Conservation (phyloP, 2,797 vertebrate genomes). For the Pogonophryne albipinna region DNA sequence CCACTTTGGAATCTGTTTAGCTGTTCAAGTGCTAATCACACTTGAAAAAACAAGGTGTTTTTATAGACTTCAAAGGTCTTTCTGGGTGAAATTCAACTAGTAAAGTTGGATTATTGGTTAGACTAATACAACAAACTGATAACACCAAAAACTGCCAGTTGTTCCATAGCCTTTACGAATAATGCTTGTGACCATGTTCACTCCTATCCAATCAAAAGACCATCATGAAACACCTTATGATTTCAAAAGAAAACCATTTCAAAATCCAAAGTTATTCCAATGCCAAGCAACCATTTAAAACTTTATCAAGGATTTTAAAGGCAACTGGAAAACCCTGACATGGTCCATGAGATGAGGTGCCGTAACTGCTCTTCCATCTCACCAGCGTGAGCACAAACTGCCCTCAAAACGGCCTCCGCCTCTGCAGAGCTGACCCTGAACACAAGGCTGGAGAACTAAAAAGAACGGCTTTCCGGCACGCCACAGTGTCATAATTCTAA, state of each 20-base stretch:
- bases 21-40: no score
- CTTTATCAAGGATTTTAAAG: slow-evolving; percentile 44
- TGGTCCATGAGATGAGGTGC: slow-evolving; percentile 20
- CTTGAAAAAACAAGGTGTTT: no score
- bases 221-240: not conserved
- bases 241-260: not conserved
- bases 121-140: no score
- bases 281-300: not conserved
- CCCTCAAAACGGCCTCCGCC: slow-evolving; percentile 13
- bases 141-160: no score
- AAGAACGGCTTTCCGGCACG: slow-evolving; percentile 24
- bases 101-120: no score
- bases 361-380: slow-evolving; percentile 23
- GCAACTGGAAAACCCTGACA: slow-evolving; percentile 14
- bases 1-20: no score
- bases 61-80: no score
- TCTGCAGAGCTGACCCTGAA: slow-evolving; percentile 62
- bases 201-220: no score
- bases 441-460: slow-evolving; percentile 42
- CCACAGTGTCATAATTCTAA: slow-evolving; percentile 59
- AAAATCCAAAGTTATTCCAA: slow-evolving; percentile 1
- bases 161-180: no score
- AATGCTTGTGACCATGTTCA: no score
- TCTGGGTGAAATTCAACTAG: no score
- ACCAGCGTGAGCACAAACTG: not conserved